A percentile compares a stretch with the other conserved stretches of the same genome.
These are phyloP conservation scores for Drosophila kepulauana DNA, from an alignment of 1,140 invertebrate genomes.

Conservation along the genomic window DNA sequence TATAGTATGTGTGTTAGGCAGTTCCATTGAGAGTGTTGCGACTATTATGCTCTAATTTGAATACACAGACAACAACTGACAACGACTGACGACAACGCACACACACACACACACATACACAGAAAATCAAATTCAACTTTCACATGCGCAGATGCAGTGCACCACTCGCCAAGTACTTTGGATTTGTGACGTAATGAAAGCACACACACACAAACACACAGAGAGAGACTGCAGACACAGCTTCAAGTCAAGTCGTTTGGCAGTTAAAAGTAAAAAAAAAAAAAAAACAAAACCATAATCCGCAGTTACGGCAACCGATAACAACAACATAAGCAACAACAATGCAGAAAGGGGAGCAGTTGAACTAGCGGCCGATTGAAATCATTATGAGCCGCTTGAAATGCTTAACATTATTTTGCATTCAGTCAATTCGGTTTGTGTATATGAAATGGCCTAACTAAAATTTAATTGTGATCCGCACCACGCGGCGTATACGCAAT, in stretches of 20 bases:
- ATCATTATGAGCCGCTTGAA: conserved; percentile 58
- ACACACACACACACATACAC: conserved; percentile 12
- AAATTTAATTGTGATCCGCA: conserved; percentile 71
- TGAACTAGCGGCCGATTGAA: conserved; percentile 64
- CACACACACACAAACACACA: conserved; percentile 31
- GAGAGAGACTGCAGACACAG: conserved; percentile 32
- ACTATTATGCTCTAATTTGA: conserved; percentile 70
- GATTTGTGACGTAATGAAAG: conserved; percentile 53
- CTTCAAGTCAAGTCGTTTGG: conserved; percentile 44
- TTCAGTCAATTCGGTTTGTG: conserved; percentile 58
- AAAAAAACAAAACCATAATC: conserved; percentile 68
- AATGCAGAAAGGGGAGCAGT: conserved; percentile 27
- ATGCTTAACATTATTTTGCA: conserved; percentile 75
- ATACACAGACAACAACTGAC: conserved; percentile 45
- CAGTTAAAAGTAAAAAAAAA: conserved; percentile 25
- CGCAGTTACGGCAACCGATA: conserved; percentile 53
- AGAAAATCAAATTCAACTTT: conserved; percentile 66
- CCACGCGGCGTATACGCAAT: conserved; percentile 76
- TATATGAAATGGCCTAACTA: conserved; percentile 61
- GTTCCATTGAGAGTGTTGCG: conserved; percentile 2
- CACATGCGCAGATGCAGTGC: conserved; percentile 76
- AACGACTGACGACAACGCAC: not conserved
- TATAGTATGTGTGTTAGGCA: conserved; percentile 8
- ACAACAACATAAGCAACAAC: conserved; percentile 27
- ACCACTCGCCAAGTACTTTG: conserved; percentile 57